A percentile compares a stretch with the other conserved stretches of the same genome.
phyloP scores from a whole-genome alignment of 2,113 vertebrate genomes.

The Sciurus niger region DNA sequence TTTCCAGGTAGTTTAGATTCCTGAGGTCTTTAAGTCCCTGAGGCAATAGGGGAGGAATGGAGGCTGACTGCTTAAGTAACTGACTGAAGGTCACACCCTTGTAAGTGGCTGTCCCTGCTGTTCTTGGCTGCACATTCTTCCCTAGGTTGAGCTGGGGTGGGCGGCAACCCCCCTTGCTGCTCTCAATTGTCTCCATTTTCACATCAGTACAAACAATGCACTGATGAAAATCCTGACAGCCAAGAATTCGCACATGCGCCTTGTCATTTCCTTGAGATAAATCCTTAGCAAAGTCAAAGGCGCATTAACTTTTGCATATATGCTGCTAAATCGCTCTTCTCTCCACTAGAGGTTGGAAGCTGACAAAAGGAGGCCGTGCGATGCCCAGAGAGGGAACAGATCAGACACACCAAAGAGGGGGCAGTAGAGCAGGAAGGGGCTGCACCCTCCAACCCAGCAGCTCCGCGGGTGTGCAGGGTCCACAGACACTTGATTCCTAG shows the following conservation, averaged over 20 bases:
- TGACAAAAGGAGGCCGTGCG: fast-evolving
- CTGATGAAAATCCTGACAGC: background rate
- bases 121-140: fast-evolving
- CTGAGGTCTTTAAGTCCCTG: background rate
- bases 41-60: fast-evolving
- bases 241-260: background rate
- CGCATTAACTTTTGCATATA: fast-evolving
- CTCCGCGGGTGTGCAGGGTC: fast-evolving
- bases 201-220: background rate
- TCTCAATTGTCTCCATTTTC: background rate
- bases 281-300: background rate
- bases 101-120: background rate
- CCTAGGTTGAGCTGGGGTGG: fast-evolving
- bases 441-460: fast-evolving
- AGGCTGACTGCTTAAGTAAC: background rate
- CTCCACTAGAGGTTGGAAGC: fast-evolving
- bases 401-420: background rate
- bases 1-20: too few relatives aligned
- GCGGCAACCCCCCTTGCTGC: fast-evolving
- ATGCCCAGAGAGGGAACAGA: background rate
- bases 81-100: background rate
- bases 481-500: background rate
- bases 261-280: background rate
- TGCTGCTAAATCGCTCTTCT: background rate
- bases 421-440: fast-evolving